These are phyloP conservation scores for Ophthalmolycus amberensis DNA, from an alignment of 2,113 vertebrate genomes.

Conservation along the genomic window DNA sequence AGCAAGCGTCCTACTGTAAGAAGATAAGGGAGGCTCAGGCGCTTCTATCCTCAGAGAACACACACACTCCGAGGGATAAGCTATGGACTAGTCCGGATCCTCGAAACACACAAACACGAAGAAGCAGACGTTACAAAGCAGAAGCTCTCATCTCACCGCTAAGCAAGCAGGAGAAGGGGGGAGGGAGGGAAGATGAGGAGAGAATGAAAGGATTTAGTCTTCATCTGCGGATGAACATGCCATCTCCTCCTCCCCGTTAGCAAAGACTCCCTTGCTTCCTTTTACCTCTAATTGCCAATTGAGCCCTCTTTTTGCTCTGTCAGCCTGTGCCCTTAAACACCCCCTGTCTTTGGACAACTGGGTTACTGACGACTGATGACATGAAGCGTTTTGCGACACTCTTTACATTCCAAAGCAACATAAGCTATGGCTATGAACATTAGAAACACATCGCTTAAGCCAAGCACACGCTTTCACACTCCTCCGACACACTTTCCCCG, in stretches of 20 bases:
- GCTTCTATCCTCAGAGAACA: slow-evolving; percentile 74
- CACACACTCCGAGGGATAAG: slow-evolving; percentile 76
- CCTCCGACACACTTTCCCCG: slow-evolving; percentile 72
- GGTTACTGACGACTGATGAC: slow-evolving; percentile 64
- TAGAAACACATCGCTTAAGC: slow-evolving; percentile 72
- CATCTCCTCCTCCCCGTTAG: slow-evolving; percentile 74
- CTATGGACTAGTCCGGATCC: slow-evolving; percentile 72
- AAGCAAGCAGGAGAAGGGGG: slow-evolving; percentile 53
- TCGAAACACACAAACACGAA: slow-evolving; percentile 69
- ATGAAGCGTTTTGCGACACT: slow-evolving; percentile 66
- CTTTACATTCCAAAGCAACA: slow-evolving; percentile 78
- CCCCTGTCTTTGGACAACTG: slow-evolving; percentile 69
- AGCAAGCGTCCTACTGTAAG: slow-evolving; percentile 57
- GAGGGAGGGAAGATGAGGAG: slow-evolving; percentile 61
- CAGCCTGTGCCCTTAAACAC: slow-evolving; percentile 62
- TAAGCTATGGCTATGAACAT: slow-evolving; percentile 78
- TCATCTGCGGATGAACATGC: slow-evolving; percentile 74
- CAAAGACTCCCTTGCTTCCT: slow-evolving; percentile 64
- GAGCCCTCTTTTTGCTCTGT: slow-evolving; percentile 68
- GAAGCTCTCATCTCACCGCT: slow-evolving; percentile 67
- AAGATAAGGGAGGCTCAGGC: slow-evolving; percentile 73
- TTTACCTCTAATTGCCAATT: slow-evolving; percentile 68
- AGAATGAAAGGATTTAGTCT: slow-evolving; percentile 76
- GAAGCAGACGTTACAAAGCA: slow-evolving; percentile 72
- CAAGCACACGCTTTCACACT: slow-evolving; percentile 75